These are phyloP conservation scores for Onychomys torridus DNA, from an alignment of 2,797 vertebrate genomes.

Conservation along the genomic window DNA sequence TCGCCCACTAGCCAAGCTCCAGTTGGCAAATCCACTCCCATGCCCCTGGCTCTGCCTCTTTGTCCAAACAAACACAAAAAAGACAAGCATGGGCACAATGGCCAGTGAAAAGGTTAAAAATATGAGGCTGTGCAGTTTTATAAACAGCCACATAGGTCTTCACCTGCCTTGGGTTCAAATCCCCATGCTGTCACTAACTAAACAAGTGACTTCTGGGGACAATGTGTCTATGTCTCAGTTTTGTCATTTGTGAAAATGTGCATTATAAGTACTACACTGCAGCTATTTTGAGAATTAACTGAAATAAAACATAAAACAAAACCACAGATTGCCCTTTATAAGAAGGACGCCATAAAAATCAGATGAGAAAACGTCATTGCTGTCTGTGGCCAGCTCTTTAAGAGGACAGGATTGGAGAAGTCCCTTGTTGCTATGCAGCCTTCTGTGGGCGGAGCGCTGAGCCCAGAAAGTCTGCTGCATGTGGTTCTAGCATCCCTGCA, in stretches of 20 bases:
- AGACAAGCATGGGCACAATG: background rate
- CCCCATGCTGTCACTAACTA: background rate
- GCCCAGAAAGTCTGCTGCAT: constrained; percentile 45
- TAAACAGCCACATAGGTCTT: background rate
- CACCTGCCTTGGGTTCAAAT: constrained; percentile 7
- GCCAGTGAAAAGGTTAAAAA: background rate
- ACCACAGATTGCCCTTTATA: background rate
- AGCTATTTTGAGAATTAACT: constrained; percentile 8
- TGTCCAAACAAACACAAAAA: constrained; percentile 30
- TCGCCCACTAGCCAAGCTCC: background rate
- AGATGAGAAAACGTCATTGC: constrained; percentile 12
- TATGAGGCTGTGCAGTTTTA: background rate
- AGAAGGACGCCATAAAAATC: constrained; percentile 44
- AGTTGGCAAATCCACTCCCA: constrained; percentile 25
- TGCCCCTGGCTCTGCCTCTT: background rate
- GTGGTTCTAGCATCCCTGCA: constrained; percentile 30
- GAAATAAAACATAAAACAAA: constrained; percentile 22
- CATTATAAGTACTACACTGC: background rate
- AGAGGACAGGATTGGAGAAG: constrained; percentile 45
- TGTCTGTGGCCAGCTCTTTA: constrained; percentile 28
- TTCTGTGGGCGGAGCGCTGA: constrained; percentile 34
- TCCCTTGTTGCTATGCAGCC: constrained; percentile 80
- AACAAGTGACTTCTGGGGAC: background rate
- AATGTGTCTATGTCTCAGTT: background rate
- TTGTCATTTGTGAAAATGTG: constrained; percentile 16